Evolutionary conservation across 2,797 vertebrate species (phyloP).

Genomic region (Buceros bicornis): DNA sequence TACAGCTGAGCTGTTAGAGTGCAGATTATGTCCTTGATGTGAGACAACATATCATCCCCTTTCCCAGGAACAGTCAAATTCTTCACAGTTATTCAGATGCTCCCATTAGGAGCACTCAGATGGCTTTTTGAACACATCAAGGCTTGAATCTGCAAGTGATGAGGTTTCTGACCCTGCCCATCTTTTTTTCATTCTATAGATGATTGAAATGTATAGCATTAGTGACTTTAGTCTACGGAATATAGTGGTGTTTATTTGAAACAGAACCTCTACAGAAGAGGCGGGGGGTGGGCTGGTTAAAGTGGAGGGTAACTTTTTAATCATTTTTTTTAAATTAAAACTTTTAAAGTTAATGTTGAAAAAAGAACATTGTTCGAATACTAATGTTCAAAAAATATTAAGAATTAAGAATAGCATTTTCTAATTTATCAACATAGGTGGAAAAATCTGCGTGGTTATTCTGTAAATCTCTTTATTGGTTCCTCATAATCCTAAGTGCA

Average conservation of each 20-base stretch:
- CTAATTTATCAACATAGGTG: background rate
- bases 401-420: background rate
- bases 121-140: background rate
- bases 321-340: background rate
- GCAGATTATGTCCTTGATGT: background rate
- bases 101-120: background rate
- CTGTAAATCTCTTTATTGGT: background rate
- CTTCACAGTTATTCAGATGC: background rate
- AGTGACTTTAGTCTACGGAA: background rate
- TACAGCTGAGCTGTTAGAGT: background rate
- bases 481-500: background rate
- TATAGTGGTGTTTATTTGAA: background rate
- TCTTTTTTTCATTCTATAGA: background rate
- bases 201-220: background rate
- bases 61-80: background rate
- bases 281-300: fast-evolving
- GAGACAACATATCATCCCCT: background rate
- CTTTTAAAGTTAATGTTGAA: background rate
- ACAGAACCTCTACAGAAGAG: background rate
- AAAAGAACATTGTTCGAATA: background rate
- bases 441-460: background rate
- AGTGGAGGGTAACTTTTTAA: background rate
- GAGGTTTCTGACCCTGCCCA: fast-evolving
- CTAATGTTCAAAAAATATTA: background rate
- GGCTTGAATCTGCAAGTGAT: background rate